phyloP scores from a whole-genome alignment of 2,113 vertebrate genomes.

The Bos javanicus region DNA sequence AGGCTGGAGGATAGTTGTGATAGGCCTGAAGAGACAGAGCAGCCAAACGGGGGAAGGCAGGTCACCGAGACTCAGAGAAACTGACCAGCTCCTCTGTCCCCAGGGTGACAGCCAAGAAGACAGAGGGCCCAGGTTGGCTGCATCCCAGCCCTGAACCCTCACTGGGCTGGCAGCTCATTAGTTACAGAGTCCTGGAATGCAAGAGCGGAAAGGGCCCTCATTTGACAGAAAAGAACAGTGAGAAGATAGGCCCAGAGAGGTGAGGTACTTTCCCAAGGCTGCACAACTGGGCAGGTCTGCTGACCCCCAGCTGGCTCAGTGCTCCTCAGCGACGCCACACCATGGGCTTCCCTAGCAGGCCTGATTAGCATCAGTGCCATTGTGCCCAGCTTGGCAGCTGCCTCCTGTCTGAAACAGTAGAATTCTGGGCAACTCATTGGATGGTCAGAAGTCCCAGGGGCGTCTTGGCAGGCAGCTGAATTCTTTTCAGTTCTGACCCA shows the following conservation, averaged over 20 bases:
- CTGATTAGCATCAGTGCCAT: neutral
- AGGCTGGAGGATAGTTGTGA: neutral
- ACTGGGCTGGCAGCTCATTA: neutral
- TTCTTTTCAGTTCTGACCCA: conserved; percentile 40
- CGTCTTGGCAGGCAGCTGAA: conserved; percentile 25
- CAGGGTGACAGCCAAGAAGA: neutral
- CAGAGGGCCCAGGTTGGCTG: neutral
- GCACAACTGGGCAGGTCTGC: neutral
- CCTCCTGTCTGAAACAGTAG: neutral
- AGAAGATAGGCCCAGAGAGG: neutral
- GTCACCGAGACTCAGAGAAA: neutral
- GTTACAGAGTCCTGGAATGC: neutral
- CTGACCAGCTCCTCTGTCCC: neutral
- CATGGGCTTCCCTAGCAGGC: neutral
- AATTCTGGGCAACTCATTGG: neutral
- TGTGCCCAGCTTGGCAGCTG: neutral
- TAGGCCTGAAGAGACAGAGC: neutral
- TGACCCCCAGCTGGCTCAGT: neutral
- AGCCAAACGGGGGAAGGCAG: neutral
- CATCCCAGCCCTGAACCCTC: neutral
- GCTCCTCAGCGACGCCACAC: neutral
- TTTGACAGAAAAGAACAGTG: neutral
- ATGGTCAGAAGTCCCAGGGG: neutral
- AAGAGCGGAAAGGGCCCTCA: neutral
- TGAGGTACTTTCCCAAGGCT: neutral